Base-by-base conservation (phyloP, 1,140 invertebrate species). In the Homarus americanus region DNA sequence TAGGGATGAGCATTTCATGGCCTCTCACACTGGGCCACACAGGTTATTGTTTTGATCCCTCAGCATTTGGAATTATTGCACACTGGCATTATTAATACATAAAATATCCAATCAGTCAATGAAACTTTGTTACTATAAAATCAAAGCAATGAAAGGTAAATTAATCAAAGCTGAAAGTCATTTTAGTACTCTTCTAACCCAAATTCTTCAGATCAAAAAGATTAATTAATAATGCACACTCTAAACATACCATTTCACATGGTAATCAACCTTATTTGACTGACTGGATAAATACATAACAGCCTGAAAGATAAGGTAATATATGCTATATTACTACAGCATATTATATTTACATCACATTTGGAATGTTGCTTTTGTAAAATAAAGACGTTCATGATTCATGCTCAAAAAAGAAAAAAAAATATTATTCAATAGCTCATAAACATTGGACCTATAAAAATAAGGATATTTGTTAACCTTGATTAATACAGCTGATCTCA, bases 361-460 rank as follows among this genome's bases (percentile, higher is more conserved):
- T 69, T 63, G 80, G 80, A 83, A 83, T 83, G 80, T 83, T 83
- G n/a, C 40, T 72, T 44, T 85, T 49, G 32, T 32, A 75, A 72
- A 49, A 79, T 32, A 78, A 38, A 69, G 12, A 82, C 72, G 36
- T 63, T 88, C 78, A 69, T 82, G 63, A 79, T 82, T 80, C 34
- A 80, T 80, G 86, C 76, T 88, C 86, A 82, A 80, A 49, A 72
- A n/a, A 72, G 58, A 87, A 87, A 36, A 10, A 2, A 34, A 63
- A 49, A 72, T 38, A 58, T 3, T 44, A 58, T 49, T 69, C 24
- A 69, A 32, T 69, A 69, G 24, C 63, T 69, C n/a, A 32, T 32
- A 63, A 63, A 84, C 66, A 84, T 34, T 10, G 20, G 73, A 87
- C 53, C 73, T 78, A 87, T 79, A 87, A 87, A 87, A 78, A 87